These are phyloP conservation scores for Microcebus ravelobensis DNA, from an alignment of 2,113 vertebrate species.

Conservation along the genomic window DNA sequence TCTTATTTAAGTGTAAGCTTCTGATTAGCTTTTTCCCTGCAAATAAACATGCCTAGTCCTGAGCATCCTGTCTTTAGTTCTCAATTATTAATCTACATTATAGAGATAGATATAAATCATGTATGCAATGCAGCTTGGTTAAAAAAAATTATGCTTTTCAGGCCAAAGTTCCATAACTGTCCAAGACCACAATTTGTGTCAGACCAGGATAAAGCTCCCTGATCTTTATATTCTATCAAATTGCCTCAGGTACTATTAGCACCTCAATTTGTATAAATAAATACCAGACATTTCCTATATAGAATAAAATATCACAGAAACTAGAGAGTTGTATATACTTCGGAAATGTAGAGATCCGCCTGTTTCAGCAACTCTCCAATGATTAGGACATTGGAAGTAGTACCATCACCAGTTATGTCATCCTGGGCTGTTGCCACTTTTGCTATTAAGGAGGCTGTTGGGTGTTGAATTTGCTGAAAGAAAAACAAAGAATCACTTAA, in stretches of 20 bases:
- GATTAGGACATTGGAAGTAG: slow-evolving; percentile 98
- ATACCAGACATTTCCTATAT: not conserved
- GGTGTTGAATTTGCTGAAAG: slow-evolving; percentile 98
- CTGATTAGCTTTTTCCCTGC: not conserved
- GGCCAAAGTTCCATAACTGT: not conserved
- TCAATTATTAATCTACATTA: not conserved
- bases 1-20: not conserved
- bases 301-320: not conserved
- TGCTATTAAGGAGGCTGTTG: slow-evolving; percentile 97
- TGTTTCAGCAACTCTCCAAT: slow-evolving; percentile 98
- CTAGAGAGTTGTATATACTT: slow-evolving; percentile 84
- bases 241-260: not conserved
- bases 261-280: not conserved
- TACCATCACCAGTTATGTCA: slow-evolving; percentile 98
- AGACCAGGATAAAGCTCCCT: not conserved
- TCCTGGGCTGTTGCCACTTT: slow-evolving; percentile 99
- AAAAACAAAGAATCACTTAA: not conserved
- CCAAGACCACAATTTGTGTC: not conserved
- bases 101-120: not conserved
- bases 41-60: not conserved
- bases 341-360: slow-evolving; percentile 96
- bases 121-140: not conserved
- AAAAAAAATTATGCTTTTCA: not conserved
- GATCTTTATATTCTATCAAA: not conserved
- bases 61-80: not conserved